Percentiles rank a stretch among this genome's conserved stretches.
Evolutionary conservation across 2,888 invertebrate genomes (phyloP).

Genomic region (Hipparchia semele): DNA sequence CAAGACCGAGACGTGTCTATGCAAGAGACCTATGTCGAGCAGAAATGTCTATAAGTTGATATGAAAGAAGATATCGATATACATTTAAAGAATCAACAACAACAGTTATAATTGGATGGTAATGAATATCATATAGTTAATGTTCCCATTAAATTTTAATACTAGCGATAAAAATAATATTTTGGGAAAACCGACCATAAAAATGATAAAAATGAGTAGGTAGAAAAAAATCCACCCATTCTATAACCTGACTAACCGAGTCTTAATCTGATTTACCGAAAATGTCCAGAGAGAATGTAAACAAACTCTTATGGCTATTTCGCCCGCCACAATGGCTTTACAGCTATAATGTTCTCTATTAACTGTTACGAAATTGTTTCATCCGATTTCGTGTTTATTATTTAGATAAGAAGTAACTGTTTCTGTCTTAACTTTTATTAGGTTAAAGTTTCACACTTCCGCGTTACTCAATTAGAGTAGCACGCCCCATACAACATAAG

Average conservation of each 20-base stretch:
- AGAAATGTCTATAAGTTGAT: too few species aligned
- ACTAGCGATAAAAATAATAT: not conserved
- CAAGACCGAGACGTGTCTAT: too few species aligned
- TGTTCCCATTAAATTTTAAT: too few species aligned
- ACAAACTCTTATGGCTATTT: conserved; percentile 30
- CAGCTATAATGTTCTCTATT: conserved; percentile 40
- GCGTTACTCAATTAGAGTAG: conserved; percentile 10
- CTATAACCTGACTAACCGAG: not conserved
- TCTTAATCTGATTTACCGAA: conserved; percentile 14
- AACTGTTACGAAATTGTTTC: conserved; percentile 44
- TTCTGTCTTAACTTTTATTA: conserved; percentile 29
- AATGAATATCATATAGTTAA: too few species aligned
- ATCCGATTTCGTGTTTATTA: conserved; percentile 39
- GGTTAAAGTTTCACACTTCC: conserved; percentile 27
- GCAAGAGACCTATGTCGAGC: too few species aligned
- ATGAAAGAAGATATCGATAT: too few species aligned
- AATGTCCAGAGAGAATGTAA: conserved; percentile 26
- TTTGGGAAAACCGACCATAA: not conserved
- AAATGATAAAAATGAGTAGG: conserved; percentile 5
- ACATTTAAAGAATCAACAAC: too few species aligned
- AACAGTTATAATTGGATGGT: too few species aligned
- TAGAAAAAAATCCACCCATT: not conserved
- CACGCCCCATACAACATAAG: not conserved
- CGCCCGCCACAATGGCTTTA: conserved; percentile 37
- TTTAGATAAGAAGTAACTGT: conserved; percentile 39